phyloP scores from a whole-genome alignment of 2,888 invertebrate species.

The Ennomos quercinarius region DNA sequence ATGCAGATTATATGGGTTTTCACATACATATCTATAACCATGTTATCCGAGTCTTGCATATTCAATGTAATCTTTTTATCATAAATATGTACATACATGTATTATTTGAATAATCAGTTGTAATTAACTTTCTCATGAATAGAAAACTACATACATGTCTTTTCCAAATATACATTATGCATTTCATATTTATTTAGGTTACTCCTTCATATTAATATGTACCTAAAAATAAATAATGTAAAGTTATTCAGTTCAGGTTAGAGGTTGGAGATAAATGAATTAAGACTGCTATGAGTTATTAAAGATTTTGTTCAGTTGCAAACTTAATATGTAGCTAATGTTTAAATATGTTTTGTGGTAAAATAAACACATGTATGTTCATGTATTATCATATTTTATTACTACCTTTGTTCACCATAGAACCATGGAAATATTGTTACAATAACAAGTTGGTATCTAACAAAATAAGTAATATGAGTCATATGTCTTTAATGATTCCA shows the following conservation, averaged over 20 bases:
- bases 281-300: conserved; percentile 8
- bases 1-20: too few relatives aligned
- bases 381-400: conserved; percentile 46
- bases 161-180: too few relatives aligned
- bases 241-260: background rate
- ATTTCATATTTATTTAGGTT: too few relatives aligned
- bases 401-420: conserved; percentile 56
- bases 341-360: conserved; percentile 16
- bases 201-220: too few relatives aligned
- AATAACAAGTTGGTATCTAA: conserved; percentile 50
- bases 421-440: conserved; percentile 41
- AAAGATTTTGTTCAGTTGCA: background rate
- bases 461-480: conserved; percentile 25
- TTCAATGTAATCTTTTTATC: too few relatives aligned
- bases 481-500: conserved; percentile 56
- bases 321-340: conserved; percentile 3
- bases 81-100: too few relatives aligned
- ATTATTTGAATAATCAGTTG: too few relatives aligned
- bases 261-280: background rate
- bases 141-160: too few relatives aligned
- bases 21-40: too few relatives aligned
- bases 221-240: too few relatives aligned
- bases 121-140: too few relatives aligned
- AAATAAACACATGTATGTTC: conserved; percentile 49
- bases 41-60: too few relatives aligned